Base-by-base conservation (phyloP, 2,113 vertebrate species). In the Charina bottae region DNA sequence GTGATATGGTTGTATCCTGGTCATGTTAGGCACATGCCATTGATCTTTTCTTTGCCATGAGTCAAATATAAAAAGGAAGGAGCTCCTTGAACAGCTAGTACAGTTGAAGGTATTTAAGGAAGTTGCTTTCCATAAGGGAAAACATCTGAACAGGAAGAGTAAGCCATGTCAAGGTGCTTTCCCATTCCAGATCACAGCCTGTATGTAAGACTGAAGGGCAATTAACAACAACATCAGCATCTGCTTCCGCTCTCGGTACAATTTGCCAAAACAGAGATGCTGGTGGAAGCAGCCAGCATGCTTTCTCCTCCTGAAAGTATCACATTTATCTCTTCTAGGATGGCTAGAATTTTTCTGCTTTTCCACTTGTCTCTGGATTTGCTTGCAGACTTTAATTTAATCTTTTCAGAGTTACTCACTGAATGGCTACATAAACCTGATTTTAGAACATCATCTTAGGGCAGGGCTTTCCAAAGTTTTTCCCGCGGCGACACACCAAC, bases 81-180 rank as follows among this genome's bases (percentile, higher is more conserved):
- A 13, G 21, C 88, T 55, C 62, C 49, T 54, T 23, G 54, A 88
- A 89, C 53, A 72, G 2, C 3, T 15, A 33, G n/a, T 23, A 6
- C 10, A 11, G 21, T 54, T 24, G 88, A 89, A 72, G 68, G 88
- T 55, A 55, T 53, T 89, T 89, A 33, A 42, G 19, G 62, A 78
- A 89, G 49, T 55, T 72, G 17, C 6, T 89, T 55, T 55, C 89
- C 62, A 59, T n/a, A 49, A 92, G 78, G 85, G 33, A 58, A 60
- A 92, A 88, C 90, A 90, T 84, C 23, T 90, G 72, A 49, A 90
- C 37, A 90, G 72, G 78, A 90, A 90, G 72, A 59, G n/a, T 78
- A 90, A 60, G 24, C 55, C 17, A 2, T 90, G 12, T n/a, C 24
- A 24, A 62, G 68, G 42, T 54, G 72, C 46, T 89, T 62, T 88